phyloP scores from a whole-genome alignment of 2,888 invertebrate genomes.

The Gryllus longicercus region DNA sequence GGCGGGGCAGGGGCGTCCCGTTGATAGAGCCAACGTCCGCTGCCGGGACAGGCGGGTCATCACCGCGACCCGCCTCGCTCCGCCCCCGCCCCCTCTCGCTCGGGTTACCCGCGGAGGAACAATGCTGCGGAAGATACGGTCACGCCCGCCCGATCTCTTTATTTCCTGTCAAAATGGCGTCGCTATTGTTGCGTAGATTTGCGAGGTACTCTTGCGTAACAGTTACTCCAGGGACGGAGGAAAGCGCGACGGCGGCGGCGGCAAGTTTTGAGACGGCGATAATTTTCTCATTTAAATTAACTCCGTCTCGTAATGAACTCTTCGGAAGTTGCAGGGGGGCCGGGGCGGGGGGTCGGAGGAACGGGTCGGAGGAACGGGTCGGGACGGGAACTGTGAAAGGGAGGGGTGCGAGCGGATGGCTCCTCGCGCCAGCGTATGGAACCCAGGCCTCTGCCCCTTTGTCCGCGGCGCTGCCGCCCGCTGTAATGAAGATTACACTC shows the following conservation, averaged over 20 bases:
- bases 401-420: neutral
- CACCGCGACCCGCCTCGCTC: too few relatives aligned
- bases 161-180: constrained; percentile 8
- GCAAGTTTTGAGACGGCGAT: constrained; percentile 17
- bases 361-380: neutral
- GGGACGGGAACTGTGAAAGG: neutral
- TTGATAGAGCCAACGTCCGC: too few relatives aligned
- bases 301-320: constrained; percentile 17
- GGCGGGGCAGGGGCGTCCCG: too few relatives aligned
- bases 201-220: neutral
- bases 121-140: neutral
- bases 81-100: neutral
- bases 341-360: neutral
- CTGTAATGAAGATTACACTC: neutral
- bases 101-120: neutral
- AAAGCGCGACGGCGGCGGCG: neutral
- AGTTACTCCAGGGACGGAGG: neutral
- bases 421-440: neutral
- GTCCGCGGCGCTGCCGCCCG: neutral
- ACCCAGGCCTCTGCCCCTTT: neutral
- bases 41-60: too few relatives aligned
- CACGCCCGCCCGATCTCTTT: neutral
- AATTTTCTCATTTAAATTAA: constrained; percentile 17
- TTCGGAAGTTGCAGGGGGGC: neutral
- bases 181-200: neutral